These are phyloP conservation scores for Caenorhabditis sp. DNA, from an alignment of 2,888 invertebrate species.

Conservation along the genomic window DNA sequence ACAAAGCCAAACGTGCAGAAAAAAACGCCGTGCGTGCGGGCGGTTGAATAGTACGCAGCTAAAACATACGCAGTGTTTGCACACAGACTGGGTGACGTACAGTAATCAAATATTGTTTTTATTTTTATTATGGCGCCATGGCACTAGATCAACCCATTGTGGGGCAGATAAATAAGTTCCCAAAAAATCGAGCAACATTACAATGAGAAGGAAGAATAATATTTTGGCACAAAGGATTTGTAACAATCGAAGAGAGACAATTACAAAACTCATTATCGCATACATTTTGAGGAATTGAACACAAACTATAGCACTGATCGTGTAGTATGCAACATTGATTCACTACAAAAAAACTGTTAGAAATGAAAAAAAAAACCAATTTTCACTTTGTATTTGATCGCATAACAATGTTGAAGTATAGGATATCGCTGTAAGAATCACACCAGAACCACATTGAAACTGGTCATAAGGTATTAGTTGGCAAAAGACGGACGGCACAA, in stretches of 20 bases:
- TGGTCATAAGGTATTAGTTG: conserved; percentile 31
- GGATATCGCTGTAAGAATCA: conserved; percentile 17
- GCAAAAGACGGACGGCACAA: neutral
- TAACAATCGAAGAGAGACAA: conserved; percentile 37
- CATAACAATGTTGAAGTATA: conserved; percentile 32
- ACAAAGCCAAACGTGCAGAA: too few relatives aligned
- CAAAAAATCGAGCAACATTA: conserved; percentile 30
- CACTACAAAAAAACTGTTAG: too few relatives aligned
- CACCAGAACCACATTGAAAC: conserved; percentile 28
- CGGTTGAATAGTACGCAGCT: neutral
- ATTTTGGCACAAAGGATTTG: conserved; percentile 37
- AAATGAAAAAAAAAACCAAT: too few relatives aligned
- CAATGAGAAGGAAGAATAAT: conserved; percentile 40
- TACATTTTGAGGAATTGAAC: conserved; percentile 41
- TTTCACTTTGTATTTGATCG: conserved; percentile 37
- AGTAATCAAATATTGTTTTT: neutral
- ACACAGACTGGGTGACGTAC: neutral
- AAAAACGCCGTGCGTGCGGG: too few relatives aligned
- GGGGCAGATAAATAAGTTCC: conserved; percentile 34
- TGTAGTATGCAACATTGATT: conserved; percentile 48
- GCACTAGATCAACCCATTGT: conserved; percentile 25
- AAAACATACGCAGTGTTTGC: neutral
- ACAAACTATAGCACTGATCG: conserved; percentile 44
- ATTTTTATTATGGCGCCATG: neutral
- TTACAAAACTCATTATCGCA: conserved; percentile 47